Conservation (phyloP, 2,113 vertebrate genomes). For the Anguilla japonica region DNA sequence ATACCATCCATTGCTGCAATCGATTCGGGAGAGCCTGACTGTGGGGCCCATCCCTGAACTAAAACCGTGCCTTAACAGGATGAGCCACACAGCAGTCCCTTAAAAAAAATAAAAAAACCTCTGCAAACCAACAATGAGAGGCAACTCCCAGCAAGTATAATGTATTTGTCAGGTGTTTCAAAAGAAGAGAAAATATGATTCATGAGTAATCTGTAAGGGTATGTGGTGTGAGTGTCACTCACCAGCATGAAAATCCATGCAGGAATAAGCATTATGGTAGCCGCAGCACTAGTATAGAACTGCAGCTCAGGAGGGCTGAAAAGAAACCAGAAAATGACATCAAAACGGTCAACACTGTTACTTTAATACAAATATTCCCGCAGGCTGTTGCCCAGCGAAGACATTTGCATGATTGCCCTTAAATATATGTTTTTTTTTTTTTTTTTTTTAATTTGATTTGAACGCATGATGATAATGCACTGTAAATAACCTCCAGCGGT, state of each 20-base stretch:
- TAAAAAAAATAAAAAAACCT: neutral
- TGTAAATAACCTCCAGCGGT: too few species aligned
- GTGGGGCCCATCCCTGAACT: too few species aligned
- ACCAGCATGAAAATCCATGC: conserved; percentile 94
- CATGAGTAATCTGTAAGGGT: neutral
- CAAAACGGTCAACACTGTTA: neutral
- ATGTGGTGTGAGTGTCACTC: conserved; percentile 33
- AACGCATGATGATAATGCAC: too few species aligned
- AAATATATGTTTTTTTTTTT: too few species aligned
- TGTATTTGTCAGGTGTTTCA: neutral
- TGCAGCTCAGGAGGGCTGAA: conserved; percentile 89
- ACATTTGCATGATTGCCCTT: neutral
- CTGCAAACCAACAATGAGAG: neutral
- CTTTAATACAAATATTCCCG: neutral
- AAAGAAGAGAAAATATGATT: neutral
- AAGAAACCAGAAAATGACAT: neutral
- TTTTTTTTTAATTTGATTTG: too few species aligned
- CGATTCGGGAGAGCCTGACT: too few species aligned
- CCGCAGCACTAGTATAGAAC: conserved; percentile 93
- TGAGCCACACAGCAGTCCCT: too few species aligned
- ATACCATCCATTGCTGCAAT: too few species aligned
- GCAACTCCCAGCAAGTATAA: neutral
- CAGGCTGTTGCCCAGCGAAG: neutral
- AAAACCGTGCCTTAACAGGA: too few species aligned
- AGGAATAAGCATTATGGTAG: conserved; percentile 88